Evolutionary conservation across 1,140 invertebrate species (phyloP), one percentile per base, ranked within the genome.

Genomic region (Manduca sexta): DNA sequence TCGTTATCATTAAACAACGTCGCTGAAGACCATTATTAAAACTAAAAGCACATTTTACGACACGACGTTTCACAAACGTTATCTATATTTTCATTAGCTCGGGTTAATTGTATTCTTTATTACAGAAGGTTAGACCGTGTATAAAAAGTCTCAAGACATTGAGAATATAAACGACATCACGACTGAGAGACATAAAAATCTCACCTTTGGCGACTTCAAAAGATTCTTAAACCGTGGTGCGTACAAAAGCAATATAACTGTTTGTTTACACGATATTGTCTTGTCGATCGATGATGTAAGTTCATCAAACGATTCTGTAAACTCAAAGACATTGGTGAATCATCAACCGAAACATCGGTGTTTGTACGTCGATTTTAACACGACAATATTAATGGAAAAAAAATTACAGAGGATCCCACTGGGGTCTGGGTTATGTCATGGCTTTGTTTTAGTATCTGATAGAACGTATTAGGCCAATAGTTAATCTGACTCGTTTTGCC

Each of bases 241-340:
- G 12, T 13, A 43, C 41, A 18, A 45, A 45, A 26, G 14, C 31
- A 18, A 45, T 34, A 16, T 17, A 45, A 45, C 13, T 48, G 35
- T 40, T 45, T 57, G 41, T 52, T 48, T 48, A 48, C n/a, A n/a
- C 11, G 17, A 55, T 33, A 44, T 45, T 55, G 42, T 45, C 46
- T 45, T 30, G 35, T 33, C 40, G 13, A 45, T 49, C 26, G 47
- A 51, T 50, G 48, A 50, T 47, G 47, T 46, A 49, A 44, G 45
- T 17, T 38, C 39, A 30, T 47, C 30, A 49, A 45, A 47, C 39
- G 40, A 34, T n/a, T 41, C 17, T 18, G 41, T 39, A 49, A 45
- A 42, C 14, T 43, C 31, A 46, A 43, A 38, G 34, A 37, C 33
- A 35, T 15, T n/a, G n/a, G 16, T 47, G 48, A 47, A 37, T 51